Conservation (phyloP, 1,140 invertebrate species). For the Drosophila sp. region DNA sequence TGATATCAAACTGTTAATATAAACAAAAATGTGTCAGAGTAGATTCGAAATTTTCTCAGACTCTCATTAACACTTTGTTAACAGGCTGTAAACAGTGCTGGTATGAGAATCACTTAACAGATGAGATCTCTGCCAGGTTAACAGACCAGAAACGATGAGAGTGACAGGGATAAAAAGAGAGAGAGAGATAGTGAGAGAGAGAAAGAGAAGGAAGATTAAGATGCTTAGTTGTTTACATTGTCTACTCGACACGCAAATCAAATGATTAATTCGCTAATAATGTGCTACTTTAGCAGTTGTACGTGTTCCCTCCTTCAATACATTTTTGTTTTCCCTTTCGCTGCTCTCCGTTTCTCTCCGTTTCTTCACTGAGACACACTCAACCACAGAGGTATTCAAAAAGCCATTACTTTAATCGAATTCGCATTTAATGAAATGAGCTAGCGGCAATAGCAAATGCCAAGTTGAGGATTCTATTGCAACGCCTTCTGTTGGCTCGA, state of each 20-base stretch:
- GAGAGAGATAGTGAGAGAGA: neutral
- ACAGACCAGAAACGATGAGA: neutral
- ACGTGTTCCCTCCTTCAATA: too few relatives aligned
- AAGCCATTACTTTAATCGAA: conserved; percentile 82
- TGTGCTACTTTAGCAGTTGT: neutral
- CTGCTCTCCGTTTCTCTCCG: neutral
- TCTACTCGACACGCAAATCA: conserved; percentile 11
- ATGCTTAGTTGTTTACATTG: neutral
- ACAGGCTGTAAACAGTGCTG: neutral
- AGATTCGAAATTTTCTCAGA: neutral
- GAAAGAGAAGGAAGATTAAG: too few relatives aligned
- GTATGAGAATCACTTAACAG: neutral
- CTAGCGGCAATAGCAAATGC: conserved; percentile 13
- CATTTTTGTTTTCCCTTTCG: neutral
- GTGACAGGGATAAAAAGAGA: neutral
- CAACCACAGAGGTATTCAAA: conserved; percentile 52
- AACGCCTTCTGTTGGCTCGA: conserved; percentile 57
- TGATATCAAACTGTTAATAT: too few relatives aligned
- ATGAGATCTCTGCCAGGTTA: neutral
- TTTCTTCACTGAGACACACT: too few relatives aligned
- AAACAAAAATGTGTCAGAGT: too few relatives aligned
- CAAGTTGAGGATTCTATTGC: conserved; percentile 48
- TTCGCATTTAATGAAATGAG: conserved; percentile 75
- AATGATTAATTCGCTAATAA: conserved; percentile 23
- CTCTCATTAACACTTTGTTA: neutral